Evolutionary conservation across 2,888 invertebrate species (phyloP), one percentile per base, ranked within the genome.

Genomic region (Melangyna quadrimaculata): DNA sequence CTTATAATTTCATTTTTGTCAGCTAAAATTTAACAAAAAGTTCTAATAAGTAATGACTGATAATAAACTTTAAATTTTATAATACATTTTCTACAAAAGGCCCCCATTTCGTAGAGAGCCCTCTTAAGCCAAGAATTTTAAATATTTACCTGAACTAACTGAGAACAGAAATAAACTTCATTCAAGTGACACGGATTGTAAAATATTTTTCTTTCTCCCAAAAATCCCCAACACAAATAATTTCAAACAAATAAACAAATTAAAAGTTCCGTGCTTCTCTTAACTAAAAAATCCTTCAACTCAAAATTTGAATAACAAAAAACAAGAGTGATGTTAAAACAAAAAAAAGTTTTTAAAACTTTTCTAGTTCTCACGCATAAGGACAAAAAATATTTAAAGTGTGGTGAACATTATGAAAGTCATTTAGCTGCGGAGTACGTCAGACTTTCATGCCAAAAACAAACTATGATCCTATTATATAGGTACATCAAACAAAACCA

Each of bases 401-500:
- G 17, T 22, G 45, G 3, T 27, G 24, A 1, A n/a, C 12, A 7
- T 10, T 27, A 29, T 29, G 29, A 45, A 43, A 17, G 12, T 45
- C 7, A 9, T 32, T 19, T 14, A 32, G 29, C 29, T 29, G n/a
- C 4, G 14, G 40, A 14, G 27, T 45, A 32, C 45, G 3, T 65
- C 32, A 45, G 43, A 29, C 19, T 65, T 32, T 19, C 45, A 6
- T 65, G 45, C 29, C 45, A 65, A 65, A 63, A 65, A 65, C 43
- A 63, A 65, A 65, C 43, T 63, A 5, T 45, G 29, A 82, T 55
- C 29, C 61, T 55, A 69, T 83, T 78, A 61, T 69, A n/a, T n/a
- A n/a, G n/a, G n/a, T n/a, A 40, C 48, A 45, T 69, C 61, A 78
- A 69, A 78, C 67, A 82, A 78, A 69, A 61, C 27, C 72, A 61